Percentiles rank a stretch among this genome's conserved stretches.
These are phyloP conservation scores for Danaus chrysippus DNA, from an alignment of 2,888 invertebrate genomes.

Conservation along the genomic window DNA sequence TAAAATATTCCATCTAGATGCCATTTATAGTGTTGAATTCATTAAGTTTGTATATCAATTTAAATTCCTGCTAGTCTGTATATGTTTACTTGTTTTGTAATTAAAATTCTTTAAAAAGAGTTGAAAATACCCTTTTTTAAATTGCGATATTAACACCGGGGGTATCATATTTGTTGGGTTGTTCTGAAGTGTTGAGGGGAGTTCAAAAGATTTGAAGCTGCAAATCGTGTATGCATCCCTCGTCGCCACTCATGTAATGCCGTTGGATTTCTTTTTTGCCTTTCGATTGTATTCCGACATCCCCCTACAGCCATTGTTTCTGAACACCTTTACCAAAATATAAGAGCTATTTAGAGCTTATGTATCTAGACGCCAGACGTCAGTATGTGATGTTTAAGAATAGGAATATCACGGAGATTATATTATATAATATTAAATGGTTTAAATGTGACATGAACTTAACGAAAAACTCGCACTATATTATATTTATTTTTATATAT, in stretches of 20 bases:
- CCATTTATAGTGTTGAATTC: too few species aligned
- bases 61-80: too few species aligned
- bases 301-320: constrained; percentile 26
- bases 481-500: too few species aligned
- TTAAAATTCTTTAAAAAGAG: too few species aligned
- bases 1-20: too few species aligned
- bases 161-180: constrained; percentile 16
- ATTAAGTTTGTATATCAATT: too few species aligned
- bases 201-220: constrained; percentile 27
- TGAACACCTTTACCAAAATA: constrained; percentile 12
- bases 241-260: constrained; percentile 28
- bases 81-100: too few species aligned
- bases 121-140: neutral
- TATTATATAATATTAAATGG: too few species aligned
- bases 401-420: too few species aligned
- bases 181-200: constrained; percentile 26
- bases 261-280: constrained; percentile 23
- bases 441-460: too few species aligned
- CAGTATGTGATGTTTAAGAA: too few species aligned
- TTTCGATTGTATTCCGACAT: constrained; percentile 29
- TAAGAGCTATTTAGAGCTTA: constrained; percentile 3
- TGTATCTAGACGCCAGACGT: neutral
- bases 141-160: neutral
- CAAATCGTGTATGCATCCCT: constrained; percentile 24
- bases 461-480: too few species aligned